These are phyloP conservation scores for Trogon surrucura DNA, from an alignment of 2,113 vertebrate genomes.

Conservation along the genomic window DNA sequence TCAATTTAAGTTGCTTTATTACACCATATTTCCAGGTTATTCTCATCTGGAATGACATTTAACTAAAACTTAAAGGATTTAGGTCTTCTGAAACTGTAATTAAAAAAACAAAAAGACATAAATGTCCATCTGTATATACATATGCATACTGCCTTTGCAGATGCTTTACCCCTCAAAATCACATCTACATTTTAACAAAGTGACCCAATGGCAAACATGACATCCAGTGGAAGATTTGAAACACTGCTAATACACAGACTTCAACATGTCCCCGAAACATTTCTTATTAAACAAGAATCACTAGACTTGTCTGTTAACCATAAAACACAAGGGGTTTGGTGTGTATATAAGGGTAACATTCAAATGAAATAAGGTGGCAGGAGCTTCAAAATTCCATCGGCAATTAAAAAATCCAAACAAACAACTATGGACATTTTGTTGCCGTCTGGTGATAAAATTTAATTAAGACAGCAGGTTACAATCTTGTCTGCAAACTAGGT, in stretches of 20 bases:
- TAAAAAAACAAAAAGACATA: not conserved
- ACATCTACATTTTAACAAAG: not conserved
- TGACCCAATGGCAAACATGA: not conserved
- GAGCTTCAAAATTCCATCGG: not conserved
- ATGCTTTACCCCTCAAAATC: not conserved
- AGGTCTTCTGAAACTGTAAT: not conserved
- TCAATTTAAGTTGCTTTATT: not conserved
- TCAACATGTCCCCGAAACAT: not conserved
- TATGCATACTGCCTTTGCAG: not conserved
- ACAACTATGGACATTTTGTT: not conserved
- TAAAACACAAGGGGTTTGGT: not conserved
- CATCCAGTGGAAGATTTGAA: not conserved
- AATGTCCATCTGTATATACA: not conserved
- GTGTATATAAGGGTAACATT: not conserved
- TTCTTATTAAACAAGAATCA: not conserved
- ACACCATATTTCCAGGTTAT: not conserved
- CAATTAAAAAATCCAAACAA: fast-evolving
- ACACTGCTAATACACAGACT: not conserved
- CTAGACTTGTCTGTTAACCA: not conserved
- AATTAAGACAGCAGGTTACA: not conserved
- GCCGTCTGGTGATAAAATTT: not conserved
- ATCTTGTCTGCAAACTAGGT: not conserved
- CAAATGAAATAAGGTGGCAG: not conserved
- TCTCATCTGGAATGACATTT: not conserved
- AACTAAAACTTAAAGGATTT: not conserved